Evolutionary conservation across 2,113 vertebrate genomes (phyloP).

Genomic region (Rhipidura dahli): DNA sequence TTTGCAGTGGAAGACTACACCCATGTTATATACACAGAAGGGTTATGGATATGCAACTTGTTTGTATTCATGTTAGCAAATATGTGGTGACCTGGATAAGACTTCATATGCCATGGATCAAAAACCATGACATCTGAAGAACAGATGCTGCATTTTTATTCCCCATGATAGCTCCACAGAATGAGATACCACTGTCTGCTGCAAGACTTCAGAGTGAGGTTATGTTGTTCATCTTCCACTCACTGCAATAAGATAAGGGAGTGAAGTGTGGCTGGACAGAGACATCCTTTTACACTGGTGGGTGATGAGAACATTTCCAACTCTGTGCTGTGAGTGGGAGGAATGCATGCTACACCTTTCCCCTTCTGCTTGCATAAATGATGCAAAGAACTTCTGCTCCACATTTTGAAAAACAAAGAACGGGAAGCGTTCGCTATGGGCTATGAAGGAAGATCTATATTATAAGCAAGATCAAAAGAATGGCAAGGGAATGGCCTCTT

Average conservation of each 20-base stretch:
- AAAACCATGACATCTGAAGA: background rate
- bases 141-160: background rate
- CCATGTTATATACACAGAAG: rapidly evolving
- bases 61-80: background rate
- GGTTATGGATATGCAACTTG: background rate
- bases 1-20: background rate
- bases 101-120: background rate
- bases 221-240: background rate
- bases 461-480: background rate
- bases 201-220: background rate
- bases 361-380: background rate
- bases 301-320: background rate
- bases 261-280: background rate
- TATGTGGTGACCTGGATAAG: background rate
- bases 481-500: background rate
- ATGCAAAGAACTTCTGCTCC: background rate
- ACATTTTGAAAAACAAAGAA: background rate
- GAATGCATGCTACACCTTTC: background rate
- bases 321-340: background rate
- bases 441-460: background rate
- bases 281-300: background rate
- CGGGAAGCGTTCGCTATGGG: background rate
- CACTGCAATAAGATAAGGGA: background rate
- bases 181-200: background rate
- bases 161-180: background rate